Evolutionary conservation across 2,888 invertebrate genomes (phyloP).

Genomic region (Chaetogeoica ovagalla): DNA sequence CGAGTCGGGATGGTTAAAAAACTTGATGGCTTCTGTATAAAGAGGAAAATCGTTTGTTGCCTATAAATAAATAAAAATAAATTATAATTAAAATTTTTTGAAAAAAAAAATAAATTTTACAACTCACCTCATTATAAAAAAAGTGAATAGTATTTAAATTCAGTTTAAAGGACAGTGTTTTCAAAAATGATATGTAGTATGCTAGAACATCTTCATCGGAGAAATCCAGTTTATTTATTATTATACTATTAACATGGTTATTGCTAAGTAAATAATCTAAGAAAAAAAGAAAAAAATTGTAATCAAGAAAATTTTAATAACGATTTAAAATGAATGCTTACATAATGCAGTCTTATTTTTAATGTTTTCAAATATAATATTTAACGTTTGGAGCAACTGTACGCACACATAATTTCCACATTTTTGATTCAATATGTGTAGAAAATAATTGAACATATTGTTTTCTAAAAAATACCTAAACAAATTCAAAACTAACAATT

Average conservation of each 20-base stretch:
- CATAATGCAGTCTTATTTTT: slow-evolving; percentile 97
- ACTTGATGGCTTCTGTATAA: slow-evolving; percentile 98
- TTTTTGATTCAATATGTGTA: slow-evolving; percentile 96
- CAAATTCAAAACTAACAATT: slow-evolving; percentile 17
- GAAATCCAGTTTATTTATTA: slow-evolving; percentile 99
- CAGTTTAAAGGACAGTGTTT: slow-evolving; percentile 94
- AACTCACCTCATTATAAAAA: slow-evolving; percentile 94
- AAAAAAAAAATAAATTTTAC: slow-evolving; percentile 52
- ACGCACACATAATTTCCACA: slow-evolving; percentile 97
- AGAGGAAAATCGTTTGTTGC: slow-evolving; percentile 98
- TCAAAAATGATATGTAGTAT: slow-evolving; percentile 98
- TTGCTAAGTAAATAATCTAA: slow-evolving; percentile 98
- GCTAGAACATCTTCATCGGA: slow-evolving; percentile 99
- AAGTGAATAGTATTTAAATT: slow-evolving; percentile 99
- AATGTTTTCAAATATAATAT: slow-evolving; percentile 99
- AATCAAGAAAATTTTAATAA: background rate
- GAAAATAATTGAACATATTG: slow-evolving; percentile 97
- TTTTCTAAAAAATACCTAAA: slow-evolving; percentile 97
- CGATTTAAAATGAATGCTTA: slow-evolving; percentile 65
- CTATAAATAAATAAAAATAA: slow-evolving; percentile 62
- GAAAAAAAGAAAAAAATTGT: slow-evolving; percentile 59
- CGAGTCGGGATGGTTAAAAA: slow-evolving; percentile 97
- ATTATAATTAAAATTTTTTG: background rate
- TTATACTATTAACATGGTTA: slow-evolving; percentile 99
- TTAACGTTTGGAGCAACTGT: slow-evolving; percentile 94